Percentiles rank a stretch among this genome's conserved stretches.
phyloP scores from a whole-genome alignment of 92 coral and sea anemone genomes.

The Virgularia gustaviana region DNA sequence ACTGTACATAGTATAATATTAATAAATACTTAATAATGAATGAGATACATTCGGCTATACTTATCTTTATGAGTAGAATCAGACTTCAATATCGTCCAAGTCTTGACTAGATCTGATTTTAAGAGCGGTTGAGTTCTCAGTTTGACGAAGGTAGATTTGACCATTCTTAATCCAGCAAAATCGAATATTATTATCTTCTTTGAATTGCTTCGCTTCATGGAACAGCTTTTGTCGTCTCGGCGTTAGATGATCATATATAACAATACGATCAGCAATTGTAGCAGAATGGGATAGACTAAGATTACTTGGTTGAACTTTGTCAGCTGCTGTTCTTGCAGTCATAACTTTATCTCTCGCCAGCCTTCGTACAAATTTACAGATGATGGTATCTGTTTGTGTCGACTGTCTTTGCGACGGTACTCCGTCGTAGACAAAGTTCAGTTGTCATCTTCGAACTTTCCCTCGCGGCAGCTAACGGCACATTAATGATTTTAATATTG shows the following conservation, averaged over 20 bases:
- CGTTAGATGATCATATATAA: conserved; percentile 47
- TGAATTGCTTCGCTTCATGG: conserved; percentile 46
- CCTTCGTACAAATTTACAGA: conserved; percentile 42
- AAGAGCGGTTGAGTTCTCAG: conserved; percentile 40
- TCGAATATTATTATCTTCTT: conserved; percentile 29
- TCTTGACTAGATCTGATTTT: conserved; percentile 35
- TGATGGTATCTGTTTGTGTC: no score
- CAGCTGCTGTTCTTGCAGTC: conserved; percentile 33
- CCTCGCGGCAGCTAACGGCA: not conserved
- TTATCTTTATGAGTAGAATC: not conserved
- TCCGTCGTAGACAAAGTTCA: not conserved
- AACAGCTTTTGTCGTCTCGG: conserved; percentile 45
- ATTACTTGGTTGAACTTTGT: conserved; percentile 7
- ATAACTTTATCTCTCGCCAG: conserved; percentile 43
- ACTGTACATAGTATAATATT: no score
- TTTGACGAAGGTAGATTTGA: conserved; percentile 37
- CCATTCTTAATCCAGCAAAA: conserved; percentile 52
- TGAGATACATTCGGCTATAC: not conserved
- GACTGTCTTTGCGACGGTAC: not conserved
- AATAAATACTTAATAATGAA: not conserved
- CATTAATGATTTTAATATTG: not conserved
- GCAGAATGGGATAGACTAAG: conserved; percentile 27
- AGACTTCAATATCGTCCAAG: conserved; percentile 20
- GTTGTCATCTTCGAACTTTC: not conserved
- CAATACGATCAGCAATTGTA: conserved; percentile 13